These are phyloP conservation scores for Acanthosepion esculentum DNA, from an alignment of 2,888 invertebrate genomes.

Conservation along the genomic window DNA sequence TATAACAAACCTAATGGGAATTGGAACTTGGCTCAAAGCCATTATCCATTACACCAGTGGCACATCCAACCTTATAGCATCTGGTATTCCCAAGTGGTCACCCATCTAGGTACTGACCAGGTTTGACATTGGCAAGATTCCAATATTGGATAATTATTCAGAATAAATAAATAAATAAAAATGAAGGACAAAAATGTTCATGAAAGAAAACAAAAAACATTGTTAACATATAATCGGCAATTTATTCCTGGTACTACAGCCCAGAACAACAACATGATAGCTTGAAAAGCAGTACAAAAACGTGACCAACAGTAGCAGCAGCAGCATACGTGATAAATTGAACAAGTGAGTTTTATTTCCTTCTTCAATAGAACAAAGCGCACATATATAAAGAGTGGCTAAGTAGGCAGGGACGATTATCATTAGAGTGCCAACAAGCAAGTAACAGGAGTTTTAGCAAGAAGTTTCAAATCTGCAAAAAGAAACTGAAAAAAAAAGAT, in stretches of 20 bases:
- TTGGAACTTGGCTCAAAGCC: too few relatives aligned
- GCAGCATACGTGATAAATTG: conserved; percentile 33
- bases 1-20: too few relatives aligned
- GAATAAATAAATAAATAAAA: too few relatives aligned
- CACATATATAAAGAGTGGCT: conserved; percentile 20
- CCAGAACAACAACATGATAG: conserved; percentile 9
- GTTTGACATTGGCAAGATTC: too few relatives aligned
- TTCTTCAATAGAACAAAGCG: neutral
- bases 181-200: too few relatives aligned
- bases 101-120: too few relatives aligned
- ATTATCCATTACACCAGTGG: too few relatives aligned
- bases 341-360: neutral
- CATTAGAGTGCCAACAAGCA: neutral
- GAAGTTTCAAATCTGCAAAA: neutral
- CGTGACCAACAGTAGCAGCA: conserved; percentile 33
- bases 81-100: too few relatives aligned
- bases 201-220: neutral
- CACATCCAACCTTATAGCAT: too few relatives aligned
- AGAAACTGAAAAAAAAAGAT: neutral
- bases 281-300: conserved; percentile 18
- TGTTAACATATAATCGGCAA: conserved; percentile 33
- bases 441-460: neutral
- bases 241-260: conserved; percentile 33
- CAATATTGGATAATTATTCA: too few relatives aligned
- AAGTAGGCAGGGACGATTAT: conserved; percentile 18